Evolutionary conservation across 1,140 invertebrate genomes (phyloP), one percentile per base, ranked within the genome.

Genomic region (Saccostrea glomerata): DNA sequence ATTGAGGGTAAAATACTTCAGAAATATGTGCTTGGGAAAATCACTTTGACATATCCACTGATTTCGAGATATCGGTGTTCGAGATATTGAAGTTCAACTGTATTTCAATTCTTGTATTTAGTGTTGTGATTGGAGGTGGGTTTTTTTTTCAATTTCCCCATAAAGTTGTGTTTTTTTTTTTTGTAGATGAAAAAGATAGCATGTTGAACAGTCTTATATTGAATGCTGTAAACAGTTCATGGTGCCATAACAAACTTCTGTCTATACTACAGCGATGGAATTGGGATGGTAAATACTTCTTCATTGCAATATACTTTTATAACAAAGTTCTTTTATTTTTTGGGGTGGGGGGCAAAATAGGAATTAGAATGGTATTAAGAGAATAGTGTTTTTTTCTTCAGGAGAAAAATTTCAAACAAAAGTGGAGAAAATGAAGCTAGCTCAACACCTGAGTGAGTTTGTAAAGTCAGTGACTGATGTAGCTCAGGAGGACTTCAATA

Each of bases 341-440:
- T 0, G 30, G 30, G 30, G 30, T 1, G 30, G 30, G 30, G 30
- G 30, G 30, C 30, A 36, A 63, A 63, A 17, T 20, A 4, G 17
- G 58, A 63, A 63, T 60, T 20, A 17, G 58, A 20, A 15, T n/a
- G 17, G 17, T 63, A 63, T 20, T 63, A 63, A 63, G 58, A 63
- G 17, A 6, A 20, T 0, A 15, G 70, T 20, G 36, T 25, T 60
- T 56, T 82, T 56, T 58, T 23, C 58, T 87, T 2, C 55, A 87
- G 86, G 86, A 55, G 77, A 56, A 55, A 77, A 87, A 40, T 87
- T 87, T 82, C 66, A 87, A 56, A 87, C 70, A 77, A 87, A 87
- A 56, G 86, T 87, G 54, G 86, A 87, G 56, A 87, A 87, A 82
- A 56, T 54, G 17, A 87, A 87, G 25, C 82, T 87, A 15, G 86